Base-by-base conservation (phyloP, 2,888 invertebrate species). In the Agonum fuliginosum region DNA sequence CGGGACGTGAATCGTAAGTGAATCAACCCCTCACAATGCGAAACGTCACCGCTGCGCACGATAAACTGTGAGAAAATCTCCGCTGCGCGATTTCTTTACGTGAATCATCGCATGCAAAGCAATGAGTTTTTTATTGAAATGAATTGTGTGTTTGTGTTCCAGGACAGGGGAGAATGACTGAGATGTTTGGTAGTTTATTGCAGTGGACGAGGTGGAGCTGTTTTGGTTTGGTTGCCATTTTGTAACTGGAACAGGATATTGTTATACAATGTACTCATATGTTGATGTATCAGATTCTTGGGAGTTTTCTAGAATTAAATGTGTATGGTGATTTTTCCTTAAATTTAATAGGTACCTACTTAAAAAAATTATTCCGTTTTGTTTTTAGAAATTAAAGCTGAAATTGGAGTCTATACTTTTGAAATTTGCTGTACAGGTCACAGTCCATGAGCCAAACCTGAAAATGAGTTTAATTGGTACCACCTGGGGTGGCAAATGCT, bases 21-120 rank as follows among this genome's bases (percentile, higher is more conserved):
- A n/a, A n/a, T 54, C 51, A 51, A 54, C 72, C 51, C 69, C 24
- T 69, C 46, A 69, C 69, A 69, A 69, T 69, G 69, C 69, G 46
- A 69, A 69, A 72, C 58, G 30, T 62, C 58, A 17, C 58, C 73
- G 12, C n/a, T 8, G 27, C 72, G 54, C 17, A 72, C 22, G 17
- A 73, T 54, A 73, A 73, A 58, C 58, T 73, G 73, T 73, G 73
- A 73, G 73, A 73, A 73, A 58, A 73, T 73, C 41, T 67, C 67
- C 3, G n/a, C 43, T n/a, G n/a, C 43, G 65, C 65, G 58, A 58
- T 22, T n/a, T 22, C 22, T 20, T 22, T 30, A n/a, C 58, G 19
- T 12, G 24, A 10, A n/a, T 5, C 22, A 41, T 48, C 12, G 48
- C 12, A 48, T 48, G 48, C 48, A 48, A 48, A 48, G 46, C 46